phyloP scores from a whole-genome alignment of 1,140 invertebrate genomes.

The Rhagoletis pomonella region DNA sequence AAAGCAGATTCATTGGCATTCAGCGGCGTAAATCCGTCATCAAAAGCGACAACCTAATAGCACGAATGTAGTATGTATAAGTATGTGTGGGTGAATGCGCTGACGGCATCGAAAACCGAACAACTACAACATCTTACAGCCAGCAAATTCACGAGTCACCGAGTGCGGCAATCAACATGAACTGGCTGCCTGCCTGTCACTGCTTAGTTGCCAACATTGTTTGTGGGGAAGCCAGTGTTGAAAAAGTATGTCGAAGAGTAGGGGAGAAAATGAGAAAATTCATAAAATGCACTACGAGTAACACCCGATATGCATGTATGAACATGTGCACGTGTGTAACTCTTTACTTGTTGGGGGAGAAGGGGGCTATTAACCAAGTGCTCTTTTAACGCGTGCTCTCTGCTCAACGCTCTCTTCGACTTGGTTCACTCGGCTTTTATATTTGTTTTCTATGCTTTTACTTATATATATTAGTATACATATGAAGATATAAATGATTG shows the following conservation, averaged over 20 bases:
- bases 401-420: neutral
- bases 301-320: neutral
- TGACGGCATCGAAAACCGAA: no score
- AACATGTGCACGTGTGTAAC: neutral
- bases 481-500: no score
- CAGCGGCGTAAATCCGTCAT: neutral
- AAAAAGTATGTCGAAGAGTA: neutral
- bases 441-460: neutral
- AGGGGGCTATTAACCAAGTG: neutral
- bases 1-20: conserved; percentile 6
- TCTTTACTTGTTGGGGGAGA: neutral
- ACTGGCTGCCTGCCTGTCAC: neutral
- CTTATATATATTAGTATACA: neutral
- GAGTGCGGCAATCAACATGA: conserved; percentile 2
- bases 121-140: neutral
- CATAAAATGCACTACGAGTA: neutral
- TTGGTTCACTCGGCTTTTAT: neutral
- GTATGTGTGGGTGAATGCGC: neutral
- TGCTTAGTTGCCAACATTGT: neutral
- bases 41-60: neutral
- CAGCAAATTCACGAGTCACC: neutral
- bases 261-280: neutral
- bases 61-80: neutral
- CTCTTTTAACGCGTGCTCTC: neutral
- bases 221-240: neutral